Evolutionary conservation across 2,113 vertebrate species (phyloP), one percentile per base, ranked within the genome.

Genomic region (Oceanodroma tethys): DNA sequence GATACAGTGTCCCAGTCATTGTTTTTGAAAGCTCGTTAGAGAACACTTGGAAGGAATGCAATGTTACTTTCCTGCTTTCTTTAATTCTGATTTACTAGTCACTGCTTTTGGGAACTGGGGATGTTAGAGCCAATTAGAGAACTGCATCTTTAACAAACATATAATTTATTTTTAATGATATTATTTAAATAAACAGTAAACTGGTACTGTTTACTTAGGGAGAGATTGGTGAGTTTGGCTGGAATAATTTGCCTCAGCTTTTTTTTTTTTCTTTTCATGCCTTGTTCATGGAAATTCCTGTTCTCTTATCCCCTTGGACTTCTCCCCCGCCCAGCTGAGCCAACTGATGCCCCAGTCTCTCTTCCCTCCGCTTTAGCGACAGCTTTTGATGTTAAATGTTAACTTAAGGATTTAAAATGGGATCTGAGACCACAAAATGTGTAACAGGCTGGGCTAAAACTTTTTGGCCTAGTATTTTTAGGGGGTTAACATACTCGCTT

Each of bases 391-490:
- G 8, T 26, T 59, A 42, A 71, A 42, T 2, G 1, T 79, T 88
- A 80, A n/a, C 20, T 23, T 53, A 76, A 26, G 32, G 38, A 63
- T 86, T 58, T 86, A 40, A 88, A 84, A 71, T 19, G n/a, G 42
- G 19, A 66, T 67, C n/a, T 74, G 40, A 90, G 42, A 47, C 13
- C 7, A 8, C 22, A 74, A 83, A 67, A 76, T 34, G 7, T 86
- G 6, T 71, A 88, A 68, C 25, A 36, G 12, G 47, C 27, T 48
- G 30, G 42, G 70, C 13, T 86, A 72, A 71, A 87, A 60, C 17
- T 78, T 95, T 47, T 30, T 67, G 18, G 45, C 59, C n/a, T 58
- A 43, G 16, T 50, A 42, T 71, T 95, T 92, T 90, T 78, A 53
- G 43, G 30, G 27, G 16, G 29, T 55, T 65, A 66, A 73, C 1